Percentiles rank a stretch among this genome's conserved stretches.
Evolutionary conservation across 2,113 vertebrate species (phyloP).

Genomic region (Cyanoliseus patagonus): DNA sequence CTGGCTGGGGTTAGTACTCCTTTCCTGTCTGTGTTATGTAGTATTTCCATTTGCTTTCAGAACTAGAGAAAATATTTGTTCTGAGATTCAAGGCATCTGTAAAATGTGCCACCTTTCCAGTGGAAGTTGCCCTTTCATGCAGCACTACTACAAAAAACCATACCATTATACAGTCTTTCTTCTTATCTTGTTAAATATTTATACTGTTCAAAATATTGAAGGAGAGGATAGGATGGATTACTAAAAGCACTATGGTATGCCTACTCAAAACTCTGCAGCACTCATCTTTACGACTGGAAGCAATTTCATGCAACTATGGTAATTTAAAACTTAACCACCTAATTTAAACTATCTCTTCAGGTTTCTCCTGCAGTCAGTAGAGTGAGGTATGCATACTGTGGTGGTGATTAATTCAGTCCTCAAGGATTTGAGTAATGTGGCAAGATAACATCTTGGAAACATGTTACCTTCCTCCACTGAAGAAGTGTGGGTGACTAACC

Average conservation of each 20-base stretch:
- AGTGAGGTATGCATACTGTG: neutral
- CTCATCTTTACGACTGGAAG: neutral
- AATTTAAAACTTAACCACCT: neutral
- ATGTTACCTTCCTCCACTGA: neutral
- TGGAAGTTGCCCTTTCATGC: rapidly evolving
- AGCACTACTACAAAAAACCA: neutral
- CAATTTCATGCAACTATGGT: neutral
- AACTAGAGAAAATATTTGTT: neutral
- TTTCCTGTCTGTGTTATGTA: rapidly evolving
- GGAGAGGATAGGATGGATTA: neutral
- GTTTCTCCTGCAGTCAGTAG: neutral
- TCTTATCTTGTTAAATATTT: neutral
- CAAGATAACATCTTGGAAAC: neutral
- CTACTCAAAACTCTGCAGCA: neutral
- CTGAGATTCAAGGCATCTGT: neutral
- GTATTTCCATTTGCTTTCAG: neutral
- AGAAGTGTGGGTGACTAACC: neutral
- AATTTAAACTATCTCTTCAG: neutral
- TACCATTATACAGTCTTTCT: neutral
- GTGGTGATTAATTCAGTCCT: neutral
- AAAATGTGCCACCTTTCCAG: neutral
- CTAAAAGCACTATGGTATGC: neutral
- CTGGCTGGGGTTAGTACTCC: conserved; percentile 86
- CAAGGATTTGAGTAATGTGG: neutral
- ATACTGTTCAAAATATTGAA: neutral